A percentile compares a stretch with the other conserved stretches of the same genome.
Conservation (phyloP, 2,888 invertebrate species). For the Drosophila rellima region DNA sequence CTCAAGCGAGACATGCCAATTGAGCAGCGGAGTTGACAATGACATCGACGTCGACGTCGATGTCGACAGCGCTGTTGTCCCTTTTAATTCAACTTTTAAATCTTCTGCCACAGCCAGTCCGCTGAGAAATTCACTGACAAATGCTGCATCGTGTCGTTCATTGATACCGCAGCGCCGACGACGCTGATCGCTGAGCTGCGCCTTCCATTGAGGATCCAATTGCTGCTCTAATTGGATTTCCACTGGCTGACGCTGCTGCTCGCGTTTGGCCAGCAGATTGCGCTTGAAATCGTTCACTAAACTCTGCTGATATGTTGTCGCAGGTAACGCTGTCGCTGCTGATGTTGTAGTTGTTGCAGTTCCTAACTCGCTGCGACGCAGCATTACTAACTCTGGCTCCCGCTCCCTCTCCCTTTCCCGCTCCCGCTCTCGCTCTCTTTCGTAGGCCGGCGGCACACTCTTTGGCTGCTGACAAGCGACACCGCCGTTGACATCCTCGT, state of each 20-base stretch:
- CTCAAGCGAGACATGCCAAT: conserved; percentile 40
- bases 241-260: conserved; percentile 32
- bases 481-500: conserved; percentile 72
- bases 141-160: conserved; percentile 77
- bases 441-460: conserved; percentile 81
- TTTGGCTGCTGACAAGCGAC: conserved; percentile 77
- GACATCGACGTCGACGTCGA: background rate
- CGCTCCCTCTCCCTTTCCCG: conserved; percentile 9
- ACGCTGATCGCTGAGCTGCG: conserved; percentile 20
- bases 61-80: background rate
- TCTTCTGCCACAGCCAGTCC: conserved; percentile 28
- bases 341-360: background rate
- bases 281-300: conserved; percentile 83
- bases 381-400: conserved; percentile 31
- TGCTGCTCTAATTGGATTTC: conserved; percentile 23
- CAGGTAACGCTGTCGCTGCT: conserved; percentile 1
- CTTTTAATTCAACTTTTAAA: conserved; percentile 1
- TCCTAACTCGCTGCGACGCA: conserved; percentile 32
- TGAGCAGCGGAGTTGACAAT: conserved; percentile 9
- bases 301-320: conserved; percentile 44
- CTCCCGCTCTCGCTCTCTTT: conserved; percentile 35
- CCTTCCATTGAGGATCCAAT: conserved; percentile 10
- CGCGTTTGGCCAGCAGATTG: conserved; percentile 77
- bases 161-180: conserved; percentile 78
- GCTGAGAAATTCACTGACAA: conserved; percentile 82